A percentile compares a stretch with the other conserved stretches of the same genome.
Conservation (phyloP, 1,140 invertebrate genomes). For the Drosophila tristis region DNA sequence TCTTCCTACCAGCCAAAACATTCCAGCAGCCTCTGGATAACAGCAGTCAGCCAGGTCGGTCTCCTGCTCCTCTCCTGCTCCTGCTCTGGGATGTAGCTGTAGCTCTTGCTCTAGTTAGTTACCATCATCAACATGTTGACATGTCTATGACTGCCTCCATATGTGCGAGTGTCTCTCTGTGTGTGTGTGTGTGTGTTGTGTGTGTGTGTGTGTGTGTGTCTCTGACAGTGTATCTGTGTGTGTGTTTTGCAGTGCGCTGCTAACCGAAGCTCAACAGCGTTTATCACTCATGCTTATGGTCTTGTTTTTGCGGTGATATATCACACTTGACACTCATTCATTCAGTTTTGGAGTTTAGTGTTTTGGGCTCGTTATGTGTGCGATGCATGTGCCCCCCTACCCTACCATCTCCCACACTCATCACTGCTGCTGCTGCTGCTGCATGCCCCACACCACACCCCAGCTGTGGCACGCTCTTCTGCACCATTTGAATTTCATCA, state of each 20-base stretch:
- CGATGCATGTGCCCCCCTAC: slow-evolving; percentile 1
- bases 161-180: slow-evolving; percentile 18
- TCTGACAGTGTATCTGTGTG: neutral
- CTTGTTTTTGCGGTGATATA: slow-evolving; percentile 83
- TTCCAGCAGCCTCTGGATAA: neutral
- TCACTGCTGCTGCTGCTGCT: slow-evolving; percentile 2
- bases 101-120: slow-evolving; percentile 74
- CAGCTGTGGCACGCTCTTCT: neutral
- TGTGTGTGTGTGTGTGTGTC: slow-evolving; percentile 23
- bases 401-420: neutral
- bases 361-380: slow-evolving; percentile 63
- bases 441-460: neutral
- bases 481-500: slow-evolving; percentile 78
- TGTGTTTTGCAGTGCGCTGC: slow-evolving; percentile 47
- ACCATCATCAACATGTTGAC: slow-evolving; percentile 82
- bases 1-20: slow-evolving; percentile 1
- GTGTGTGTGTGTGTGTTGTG: slow-evolving; percentile 12
- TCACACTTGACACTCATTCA: slow-evolving; percentile 84
- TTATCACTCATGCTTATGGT: slow-evolving; percentile 83
- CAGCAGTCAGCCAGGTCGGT: neutral
- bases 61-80: slow-evolving; percentile 32
- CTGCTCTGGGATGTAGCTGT: slow-evolving; percentile 27
- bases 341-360: slow-evolving; percentile 80
- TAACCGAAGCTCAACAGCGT: slow-evolving; percentile 79
- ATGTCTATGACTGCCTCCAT: slow-evolving; percentile 77